These are phyloP conservation scores for Cosmia trapezina DNA, from an alignment of 2,888 invertebrate species.

Conservation along the genomic window DNA sequence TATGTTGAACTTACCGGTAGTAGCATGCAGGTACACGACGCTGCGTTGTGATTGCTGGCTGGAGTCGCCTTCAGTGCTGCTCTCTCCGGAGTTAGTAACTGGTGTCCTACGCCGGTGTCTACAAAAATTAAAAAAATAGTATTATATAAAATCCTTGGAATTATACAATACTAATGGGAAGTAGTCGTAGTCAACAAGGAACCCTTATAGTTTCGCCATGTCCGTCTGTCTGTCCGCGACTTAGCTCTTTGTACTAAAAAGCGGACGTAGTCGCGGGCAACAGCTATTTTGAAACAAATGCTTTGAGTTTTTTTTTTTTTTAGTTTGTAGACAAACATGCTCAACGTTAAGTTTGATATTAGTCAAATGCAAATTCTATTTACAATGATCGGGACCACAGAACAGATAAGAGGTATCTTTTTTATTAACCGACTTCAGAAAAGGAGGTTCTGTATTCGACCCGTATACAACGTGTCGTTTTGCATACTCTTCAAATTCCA, in stretches of 20 bases:
- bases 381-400: not conserved
- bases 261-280: too few species aligned
- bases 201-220: too few species aligned
- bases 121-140: slow-evolving; percentile 28
- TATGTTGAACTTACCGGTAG: slow-evolving; percentile 91
- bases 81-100: slow-evolving; percentile 90
- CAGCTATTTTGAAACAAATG: too few species aligned
- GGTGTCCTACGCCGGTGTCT: slow-evolving; percentile 85
- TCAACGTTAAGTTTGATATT: not conserved
- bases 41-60: slow-evolving; percentile 96
- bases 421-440: too few species aligned
- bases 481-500: too few species aligned
- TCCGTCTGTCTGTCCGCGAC: too few species aligned
- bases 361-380: not conserved
- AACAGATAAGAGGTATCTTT: too few species aligned
- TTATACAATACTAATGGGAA: not conserved
- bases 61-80: slow-evolving; percentile 94
- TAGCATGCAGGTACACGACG: slow-evolving; percentile 95
- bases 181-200: not conserved
- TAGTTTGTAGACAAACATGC: not conserved
- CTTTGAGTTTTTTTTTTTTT: too few species aligned
- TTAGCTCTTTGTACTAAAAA: too few species aligned
- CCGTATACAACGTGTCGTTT: too few species aligned
- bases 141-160: not conserved
- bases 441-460: too few species aligned